These are phyloP conservation scores for Odontomachus brunneus DNA, from an alignment of 1,140 invertebrate genomes.

Conservation along the genomic window DNA sequence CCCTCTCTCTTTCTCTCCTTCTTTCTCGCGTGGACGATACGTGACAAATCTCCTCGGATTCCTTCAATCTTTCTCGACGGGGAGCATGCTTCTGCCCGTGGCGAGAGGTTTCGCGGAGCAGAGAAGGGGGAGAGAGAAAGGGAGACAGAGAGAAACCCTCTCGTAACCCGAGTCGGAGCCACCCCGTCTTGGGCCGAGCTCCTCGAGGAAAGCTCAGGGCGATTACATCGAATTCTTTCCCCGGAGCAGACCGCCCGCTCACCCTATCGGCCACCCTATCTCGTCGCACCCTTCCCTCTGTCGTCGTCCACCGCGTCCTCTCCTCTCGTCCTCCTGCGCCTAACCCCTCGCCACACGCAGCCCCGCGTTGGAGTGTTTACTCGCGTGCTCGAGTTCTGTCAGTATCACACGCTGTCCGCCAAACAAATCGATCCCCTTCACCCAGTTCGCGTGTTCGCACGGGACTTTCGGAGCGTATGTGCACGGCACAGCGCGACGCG, in stretches of 20 bases:
- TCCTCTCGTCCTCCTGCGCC: background rate
- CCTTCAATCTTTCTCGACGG: constrained; percentile 50
- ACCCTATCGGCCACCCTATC: constrained; percentile 27
- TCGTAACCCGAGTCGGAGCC: constrained; percentile 49
- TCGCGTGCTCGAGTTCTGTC: constrained; percentile 72
- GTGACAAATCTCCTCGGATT: constrained; percentile 48
- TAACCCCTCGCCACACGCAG: background rate
- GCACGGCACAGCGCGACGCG: constrained; percentile 3
- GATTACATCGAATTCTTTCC: constrained; percentile 66
- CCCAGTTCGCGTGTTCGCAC: constrained; percentile 35
- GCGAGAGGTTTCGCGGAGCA: background rate
- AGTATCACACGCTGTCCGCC: constrained; percentile 68
- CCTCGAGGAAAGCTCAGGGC: constrained; percentile 54
- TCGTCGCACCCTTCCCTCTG: constrained; percentile 19
- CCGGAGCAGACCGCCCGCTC: constrained; percentile 37
- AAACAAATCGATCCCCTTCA: constrained; percentile 71
- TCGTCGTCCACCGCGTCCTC: no score
- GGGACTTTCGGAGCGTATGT: constrained; percentile 2
- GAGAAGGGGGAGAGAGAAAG: background rate
- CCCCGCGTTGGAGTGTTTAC: constrained; percentile 67
- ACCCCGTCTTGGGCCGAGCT: constrained; percentile 28
- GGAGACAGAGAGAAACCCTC: constrained; percentile 29
- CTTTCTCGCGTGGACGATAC: constrained; percentile 14
- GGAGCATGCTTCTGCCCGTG: constrained; percentile 17
- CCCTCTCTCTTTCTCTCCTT: no score